These are phyloP conservation scores for Ptilonorhynchus violaceus DNA, from an alignment of 2,113 vertebrate species.

Conservation along the genomic window DNA sequence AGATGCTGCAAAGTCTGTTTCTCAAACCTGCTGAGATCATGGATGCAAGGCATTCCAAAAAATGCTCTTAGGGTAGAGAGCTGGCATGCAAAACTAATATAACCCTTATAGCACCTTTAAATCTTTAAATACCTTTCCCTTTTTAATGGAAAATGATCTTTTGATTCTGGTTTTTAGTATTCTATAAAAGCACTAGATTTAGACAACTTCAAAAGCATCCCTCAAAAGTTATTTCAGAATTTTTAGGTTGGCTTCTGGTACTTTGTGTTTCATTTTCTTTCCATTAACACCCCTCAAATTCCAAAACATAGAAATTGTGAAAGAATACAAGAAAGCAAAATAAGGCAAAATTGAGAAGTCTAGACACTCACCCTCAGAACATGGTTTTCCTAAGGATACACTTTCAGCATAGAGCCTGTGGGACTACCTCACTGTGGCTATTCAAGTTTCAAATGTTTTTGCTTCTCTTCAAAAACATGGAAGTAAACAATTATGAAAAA, in stretches of 20 bases:
- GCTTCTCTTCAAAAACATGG: not conserved
- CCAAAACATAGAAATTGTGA: not conserved
- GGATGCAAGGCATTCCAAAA: not conserved
- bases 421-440: not conserved
- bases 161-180: not conserved
- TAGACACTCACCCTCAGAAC: not conserved
- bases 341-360: not conserved
- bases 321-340: not conserved
- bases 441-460: not conserved
- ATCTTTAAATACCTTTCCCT: not conserved
- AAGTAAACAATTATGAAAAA: not conserved
- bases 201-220: not conserved
- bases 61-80: not conserved
- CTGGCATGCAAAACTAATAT: not conserved
- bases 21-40: not conserved
- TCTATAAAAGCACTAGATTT: not conserved
- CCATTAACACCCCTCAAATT: not conserved
- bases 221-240: not conserved
- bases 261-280: not conserved
- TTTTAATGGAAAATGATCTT: not conserved
- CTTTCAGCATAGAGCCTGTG: not conserved
- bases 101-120: not conserved
- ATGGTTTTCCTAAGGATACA: not conserved
- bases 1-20: not conserved
- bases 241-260: not conserved